Evolutionary conservation across 35 echinoderm and acorn worm genomes (phyloP), one percentile per base, ranked within the genome.

Genomic region (Holothuria glaberrima): DNA sequence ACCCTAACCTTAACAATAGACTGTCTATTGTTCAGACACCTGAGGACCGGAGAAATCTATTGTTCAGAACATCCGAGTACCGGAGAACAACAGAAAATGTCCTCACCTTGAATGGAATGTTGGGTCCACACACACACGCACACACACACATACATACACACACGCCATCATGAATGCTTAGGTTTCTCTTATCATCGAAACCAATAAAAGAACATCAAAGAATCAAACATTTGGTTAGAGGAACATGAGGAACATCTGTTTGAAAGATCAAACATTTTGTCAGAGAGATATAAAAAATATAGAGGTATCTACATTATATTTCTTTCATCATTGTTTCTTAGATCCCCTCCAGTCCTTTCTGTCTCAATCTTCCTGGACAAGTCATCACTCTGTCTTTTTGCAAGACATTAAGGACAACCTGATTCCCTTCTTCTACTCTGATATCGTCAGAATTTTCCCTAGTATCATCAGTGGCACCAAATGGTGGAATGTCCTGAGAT

Each of bases 301-400:
- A 21, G 28, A 66, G 12, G 28, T 6, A 16, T 25, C 21, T 25
- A 29, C 6, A 66, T 22, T 22, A 0, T 9, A 22, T 66, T 14
- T 66, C 12, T 14, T 5, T 66, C 22, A 25, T 17, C 28, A 21
- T 66, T 29, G 7, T 9, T 31, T 30, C 46, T 76, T 24, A 76
- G 13, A 76, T 45, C n/a, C 33, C 72, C 5, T 76, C 36, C 3
- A 76, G 72, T 45, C 72, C 72, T 20, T 35, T 76, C 20, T 76
- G 72, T 76, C 72, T 76, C 24, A 76, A 31, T 76, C 72, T 22
- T 5, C 72, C 72, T 19, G 72, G 72, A 45, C 72, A 76, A 18
- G 72, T 76, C 72, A 35, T 76, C 34, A 76, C 72, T 71, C 29
- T 71, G 16, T 71, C 34, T 20, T 21, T 45, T 38, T 16, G 72